Base-by-base conservation (phyloP, 2,888 invertebrate genomes). In the Drosophila kuntzei region DNA sequence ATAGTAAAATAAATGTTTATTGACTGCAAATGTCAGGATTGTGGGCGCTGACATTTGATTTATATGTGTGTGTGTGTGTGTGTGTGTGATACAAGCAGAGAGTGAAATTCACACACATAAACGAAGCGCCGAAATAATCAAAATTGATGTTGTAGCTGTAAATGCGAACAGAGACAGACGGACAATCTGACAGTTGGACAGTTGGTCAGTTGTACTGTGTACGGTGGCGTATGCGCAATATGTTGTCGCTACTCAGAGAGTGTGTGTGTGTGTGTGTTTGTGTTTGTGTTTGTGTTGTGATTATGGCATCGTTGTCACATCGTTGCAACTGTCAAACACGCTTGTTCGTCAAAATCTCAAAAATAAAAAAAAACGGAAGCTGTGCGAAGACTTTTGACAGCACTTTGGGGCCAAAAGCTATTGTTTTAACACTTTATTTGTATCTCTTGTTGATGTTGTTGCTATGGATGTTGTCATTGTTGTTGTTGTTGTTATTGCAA, bases 21-120 rank as follows among this genome's bases (percentile, higher is more conserved):
- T 53, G 76, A 71, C 76, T 85, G 76, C 86, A 87, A 73, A 85
- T 82, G 83, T 79, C 77, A 71, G 66, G 43, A 41, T 63, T 85
- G 83, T 85, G 85, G 86, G 87, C 87, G 87, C 70, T 73, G 80
- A 80, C 79, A 78, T 83, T 78, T 85, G 76, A 75, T 79, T 79
- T 81, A 59, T 61, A 37, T 29, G 27, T 12, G 5, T 37, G 73
- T 14, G 16, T 16, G 12, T 20, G 27, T n/a, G 50, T n/a, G 18
- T 22, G 39, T n/a, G 51, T 29, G 27, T n/a, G 6, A 27, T n/a
- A 25, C 22, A 5, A 3, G 6, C 25, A 25, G 4, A 25, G 51
- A 62, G 71, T 69, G 59, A 71, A 62, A 75, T 68, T 62, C 32
- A 20, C 54, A 70, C 51, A 51, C 44, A 55, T 9, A 58, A 55